Percentiles rank a stretch among this genome's conserved stretches.
Evolutionary conservation across 2,888 invertebrate genomes (phyloP).

Genomic region (Cordilura impudica): DNA sequence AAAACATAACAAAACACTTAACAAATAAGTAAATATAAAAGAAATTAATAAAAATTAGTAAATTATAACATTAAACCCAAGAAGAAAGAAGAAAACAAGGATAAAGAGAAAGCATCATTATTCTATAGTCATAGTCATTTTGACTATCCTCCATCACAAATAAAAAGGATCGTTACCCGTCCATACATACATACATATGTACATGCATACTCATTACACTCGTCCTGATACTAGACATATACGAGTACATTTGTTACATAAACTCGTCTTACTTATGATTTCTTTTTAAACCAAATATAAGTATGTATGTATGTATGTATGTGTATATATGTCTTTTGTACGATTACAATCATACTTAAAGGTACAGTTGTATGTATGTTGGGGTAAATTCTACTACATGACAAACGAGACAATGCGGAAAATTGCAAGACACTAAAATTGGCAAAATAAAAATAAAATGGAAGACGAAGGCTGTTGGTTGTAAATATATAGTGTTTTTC

Average conservation of each 20-base stretch:
- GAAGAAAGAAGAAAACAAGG: slow-evolving; percentile 13
- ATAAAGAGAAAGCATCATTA: slow-evolving; percentile 9
- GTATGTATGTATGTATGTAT: not conserved
- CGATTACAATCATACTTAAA: not conserved
- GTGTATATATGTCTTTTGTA: not conserved
- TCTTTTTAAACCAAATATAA: not conserved
- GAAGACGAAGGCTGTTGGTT: not conserved
- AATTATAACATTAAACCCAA: slow-evolving; percentile 23
- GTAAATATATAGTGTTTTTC: not conserved
- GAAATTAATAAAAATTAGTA: slow-evolving; percentile 40
- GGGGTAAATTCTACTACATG: slow-evolving; percentile 32
- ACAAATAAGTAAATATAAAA: slow-evolving; percentile 24
- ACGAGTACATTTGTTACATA: not conserved
- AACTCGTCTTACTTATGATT: slow-evolving; percentile 18
- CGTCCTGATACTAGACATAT: not conserved
- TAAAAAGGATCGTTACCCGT: not conserved
- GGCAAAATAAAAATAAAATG: slow-evolving; percentile 33
- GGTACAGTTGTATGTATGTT: not conserved
- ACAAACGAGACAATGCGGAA: slow-evolving; percentile 68
- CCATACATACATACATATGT: not conserved
- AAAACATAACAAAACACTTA: slow-evolving; percentile 29
- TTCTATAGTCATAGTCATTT: slow-evolving; percentile 15
- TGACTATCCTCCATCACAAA: slow-evolving; percentile 20
- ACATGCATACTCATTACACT: not conserved
- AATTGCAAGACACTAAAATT: slow-evolving; percentile 58